phyloP scores from a whole-genome alignment of 1,140 invertebrate genomes.

The Drosophila kikkawai region DNA sequence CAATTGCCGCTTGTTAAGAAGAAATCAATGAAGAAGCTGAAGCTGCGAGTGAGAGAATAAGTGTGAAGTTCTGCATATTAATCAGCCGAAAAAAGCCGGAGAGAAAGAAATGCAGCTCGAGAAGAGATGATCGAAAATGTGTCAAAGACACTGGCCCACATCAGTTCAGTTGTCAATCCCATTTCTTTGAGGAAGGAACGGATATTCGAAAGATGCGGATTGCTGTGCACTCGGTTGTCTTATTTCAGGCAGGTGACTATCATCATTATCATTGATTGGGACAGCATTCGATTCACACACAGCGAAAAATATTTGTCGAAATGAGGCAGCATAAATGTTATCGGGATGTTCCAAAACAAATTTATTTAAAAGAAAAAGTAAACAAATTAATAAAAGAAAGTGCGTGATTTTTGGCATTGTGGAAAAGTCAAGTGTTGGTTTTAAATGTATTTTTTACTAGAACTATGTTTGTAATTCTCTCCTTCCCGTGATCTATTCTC shows the following conservation, averaged over 20 bases:
- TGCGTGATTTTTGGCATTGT: not conserved
- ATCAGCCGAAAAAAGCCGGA: slow-evolving; percentile 31
- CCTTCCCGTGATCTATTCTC: not conserved
- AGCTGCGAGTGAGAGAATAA: slow-evolving; percentile 29
- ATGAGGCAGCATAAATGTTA: not conserved
- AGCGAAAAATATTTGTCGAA: not conserved
- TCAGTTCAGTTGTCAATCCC: slow-evolving; percentile 49
- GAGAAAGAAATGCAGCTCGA: slow-evolving; percentile 11
- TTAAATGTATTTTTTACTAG: not conserved
- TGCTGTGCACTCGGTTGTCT: slow-evolving; percentile 36
- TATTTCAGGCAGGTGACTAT: slow-evolving; percentile 74
- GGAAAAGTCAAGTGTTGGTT: not conserved
- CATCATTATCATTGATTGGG: slow-evolving; percentile 39
- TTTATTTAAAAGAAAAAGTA: not conserved
- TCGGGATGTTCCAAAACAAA: not conserved
- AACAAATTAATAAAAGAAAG: not conserved
- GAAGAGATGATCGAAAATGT: slow-evolving; percentile 18
- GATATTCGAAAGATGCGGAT: slow-evolving; percentile 9
- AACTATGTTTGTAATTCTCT: not conserved
- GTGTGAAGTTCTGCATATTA: slow-evolving; percentile 71
- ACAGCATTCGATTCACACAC: slow-evolving; percentile 18
- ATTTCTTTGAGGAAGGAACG: slow-evolving; percentile 20
- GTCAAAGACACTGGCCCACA: slow-evolving; percentile 6
- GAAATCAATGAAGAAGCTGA: slow-evolving; percentile 19
- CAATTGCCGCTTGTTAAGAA: slow-evolving; percentile 68